A percentile compares a stretch with the other conserved stretches of the same genome.
phyloP scores from a whole-genome alignment of 2,113 vertebrate genomes.

The Mormoops blainvillei region DNA sequence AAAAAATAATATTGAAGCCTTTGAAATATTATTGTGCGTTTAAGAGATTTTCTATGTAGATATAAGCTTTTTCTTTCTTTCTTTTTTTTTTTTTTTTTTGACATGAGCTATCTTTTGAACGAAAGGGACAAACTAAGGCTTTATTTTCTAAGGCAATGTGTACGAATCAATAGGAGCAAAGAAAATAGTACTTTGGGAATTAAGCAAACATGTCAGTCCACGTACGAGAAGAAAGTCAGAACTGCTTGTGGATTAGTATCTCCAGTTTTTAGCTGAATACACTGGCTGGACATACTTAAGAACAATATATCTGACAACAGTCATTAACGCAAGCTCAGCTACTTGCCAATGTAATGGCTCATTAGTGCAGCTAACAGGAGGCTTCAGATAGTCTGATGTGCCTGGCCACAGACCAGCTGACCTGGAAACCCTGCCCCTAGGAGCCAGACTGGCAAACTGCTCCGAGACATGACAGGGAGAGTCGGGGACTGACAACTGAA shows the following conservation, averaged over 20 bases:
- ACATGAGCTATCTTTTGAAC: constrained; percentile 49
- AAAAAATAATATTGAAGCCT: constrained; percentile 52
- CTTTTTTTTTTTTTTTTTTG: background rate
- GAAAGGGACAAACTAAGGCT: constrained; percentile 50
- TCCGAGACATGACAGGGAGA: background rate
- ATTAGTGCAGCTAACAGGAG: background rate
- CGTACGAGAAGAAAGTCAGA: background rate
- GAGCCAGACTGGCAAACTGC: background rate
- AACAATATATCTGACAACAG: background rate
- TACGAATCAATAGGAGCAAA: constrained; percentile 23
- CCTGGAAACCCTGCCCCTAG: background rate
- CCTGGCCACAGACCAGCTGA: background rate
- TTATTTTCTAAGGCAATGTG: constrained; percentile 24
- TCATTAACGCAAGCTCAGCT: background rate
- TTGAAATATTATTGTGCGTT: constrained; percentile 43
- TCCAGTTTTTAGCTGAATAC: background rate
- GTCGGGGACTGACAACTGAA: background rate
- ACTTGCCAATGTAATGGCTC: background rate
- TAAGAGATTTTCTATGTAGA: constrained; percentile 43
- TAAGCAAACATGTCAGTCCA: constrained; percentile 22
- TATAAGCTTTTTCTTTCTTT: constrained; percentile 37
- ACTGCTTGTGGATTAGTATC: background rate
- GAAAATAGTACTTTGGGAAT: constrained; percentile 33
- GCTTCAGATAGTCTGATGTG: background rate
- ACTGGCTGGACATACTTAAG: background rate